Evolutionary conservation across 2,888 invertebrate genomes (phyloP).

Genomic region (Thera britannica): DNA sequence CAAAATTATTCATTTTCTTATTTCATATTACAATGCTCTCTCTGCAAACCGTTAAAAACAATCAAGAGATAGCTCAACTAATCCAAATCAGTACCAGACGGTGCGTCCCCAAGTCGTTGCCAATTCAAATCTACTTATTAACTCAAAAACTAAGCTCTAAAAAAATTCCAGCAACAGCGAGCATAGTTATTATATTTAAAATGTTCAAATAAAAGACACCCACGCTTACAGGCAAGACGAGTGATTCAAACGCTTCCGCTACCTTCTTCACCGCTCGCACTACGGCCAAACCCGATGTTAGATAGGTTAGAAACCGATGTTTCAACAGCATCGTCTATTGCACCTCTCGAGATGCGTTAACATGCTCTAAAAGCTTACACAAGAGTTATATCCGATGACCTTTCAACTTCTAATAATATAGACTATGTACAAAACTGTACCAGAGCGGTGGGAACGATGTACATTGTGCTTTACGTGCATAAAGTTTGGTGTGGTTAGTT

Average conservation of each 20-base stretch:
- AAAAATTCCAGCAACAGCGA: too few relatives aligned
- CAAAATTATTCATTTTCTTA: too few relatives aligned
- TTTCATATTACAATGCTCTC: too few relatives aligned
- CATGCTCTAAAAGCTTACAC: conserved; percentile 43
- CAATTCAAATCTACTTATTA: too few relatives aligned
- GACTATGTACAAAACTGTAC: conserved; percentile 21
- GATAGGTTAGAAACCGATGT: conserved; percentile 38
- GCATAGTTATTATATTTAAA: too few relatives aligned
- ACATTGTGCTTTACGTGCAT: conserved; percentile 10
- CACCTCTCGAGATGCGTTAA: conserved; percentile 43
- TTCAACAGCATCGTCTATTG: conserved; percentile 42
- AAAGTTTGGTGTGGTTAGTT: neutral
- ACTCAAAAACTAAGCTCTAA: too few relatives aligned
- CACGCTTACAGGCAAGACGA: neutral
- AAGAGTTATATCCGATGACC: conserved; percentile 41
- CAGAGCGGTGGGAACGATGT: conserved; percentile 17
- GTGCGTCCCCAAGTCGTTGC: too few relatives aligned
- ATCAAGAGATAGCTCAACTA: too few relatives aligned
- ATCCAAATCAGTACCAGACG: too few relatives aligned
- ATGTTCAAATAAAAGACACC: too few relatives aligned
- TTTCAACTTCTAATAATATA: conserved; percentile 36
- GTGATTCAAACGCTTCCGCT: neutral
- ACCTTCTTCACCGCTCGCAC: conserved; percentile 19
- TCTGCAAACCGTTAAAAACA: too few relatives aligned
- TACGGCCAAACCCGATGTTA: conserved; percentile 22